Conservation (phyloP, 2,888 invertebrate genomes). For the Crepidodera aurea region DNA sequence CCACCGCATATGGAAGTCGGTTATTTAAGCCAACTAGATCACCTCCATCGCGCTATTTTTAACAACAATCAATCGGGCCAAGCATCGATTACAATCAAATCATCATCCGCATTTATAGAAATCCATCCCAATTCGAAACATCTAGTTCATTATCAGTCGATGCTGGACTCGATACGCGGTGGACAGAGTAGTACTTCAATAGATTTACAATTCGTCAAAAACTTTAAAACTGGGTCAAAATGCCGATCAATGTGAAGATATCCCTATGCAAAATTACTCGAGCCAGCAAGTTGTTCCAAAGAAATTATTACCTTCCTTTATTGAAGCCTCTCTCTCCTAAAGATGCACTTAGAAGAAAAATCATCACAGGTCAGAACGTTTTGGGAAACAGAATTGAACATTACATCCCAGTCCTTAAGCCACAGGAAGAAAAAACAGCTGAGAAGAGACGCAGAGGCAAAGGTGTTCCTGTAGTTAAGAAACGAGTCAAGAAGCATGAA, state of each 20-base stretch:
- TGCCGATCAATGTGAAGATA: conserved; percentile 59
- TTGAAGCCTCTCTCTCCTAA: conserved; percentile 82
- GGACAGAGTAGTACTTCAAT: conserved; percentile 43
- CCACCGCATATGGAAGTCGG: conserved; percentile 59
- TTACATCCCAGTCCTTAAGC: conserved; percentile 78
- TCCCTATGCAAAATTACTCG: conserved; percentile 82
- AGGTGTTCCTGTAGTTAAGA: conserved; percentile 57
- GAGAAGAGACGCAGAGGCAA: conserved; percentile 54
- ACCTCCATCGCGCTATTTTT: conserved; percentile 51
- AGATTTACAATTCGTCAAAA: conserved; percentile 36
- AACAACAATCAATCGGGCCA: conserved; percentile 51
- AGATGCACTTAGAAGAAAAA: conserved; percentile 80
- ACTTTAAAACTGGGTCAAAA: conserved; percentile 38
- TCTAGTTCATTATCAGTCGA: conserved; percentile 52
- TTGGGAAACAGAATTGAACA: conserved; percentile 68
- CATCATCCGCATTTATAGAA: conserved; percentile 44
- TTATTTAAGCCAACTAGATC: conserved; percentile 53
- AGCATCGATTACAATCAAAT: conserved; percentile 45
- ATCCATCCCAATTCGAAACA: conserved; percentile 47
- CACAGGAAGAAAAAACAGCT: conserved; percentile 53
- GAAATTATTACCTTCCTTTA: conserved; percentile 83
- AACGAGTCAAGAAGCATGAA: conserved; percentile 52
- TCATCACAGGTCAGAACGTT: conserved; percentile 78
- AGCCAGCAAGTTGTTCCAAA: conserved; percentile 79
- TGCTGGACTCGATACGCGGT: conserved; percentile 47